These are phyloP conservation scores for Synanthedon andrenaeformis DNA, from an alignment of 2,888 invertebrate species.

Conservation along the genomic window DNA sequence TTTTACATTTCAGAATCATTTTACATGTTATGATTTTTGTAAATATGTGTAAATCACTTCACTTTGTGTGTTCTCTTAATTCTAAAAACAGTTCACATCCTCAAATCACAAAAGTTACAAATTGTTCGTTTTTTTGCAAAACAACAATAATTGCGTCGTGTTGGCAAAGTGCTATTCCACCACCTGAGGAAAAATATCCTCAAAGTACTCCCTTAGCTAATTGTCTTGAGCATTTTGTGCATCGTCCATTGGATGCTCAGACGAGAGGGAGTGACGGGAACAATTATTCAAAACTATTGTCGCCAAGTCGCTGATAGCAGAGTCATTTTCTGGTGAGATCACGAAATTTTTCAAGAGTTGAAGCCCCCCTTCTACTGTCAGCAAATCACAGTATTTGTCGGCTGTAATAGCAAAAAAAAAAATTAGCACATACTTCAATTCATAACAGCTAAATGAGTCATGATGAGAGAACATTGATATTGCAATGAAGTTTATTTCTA, in stretches of 20 bases:
- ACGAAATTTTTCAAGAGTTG: slow-evolving; percentile 77
- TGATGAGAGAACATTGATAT: too few relatives aligned
- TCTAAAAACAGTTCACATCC: too few relatives aligned
- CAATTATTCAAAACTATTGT: slow-evolving; percentile 77
- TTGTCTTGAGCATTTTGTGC: slow-evolving; percentile 17
- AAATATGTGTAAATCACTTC: too few relatives aligned
- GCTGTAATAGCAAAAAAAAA: slow-evolving; percentile 64
- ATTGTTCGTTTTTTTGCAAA: too few relatives aligned
- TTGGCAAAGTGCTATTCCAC: slow-evolving; percentile 19
- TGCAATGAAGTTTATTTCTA: too few relatives aligned
- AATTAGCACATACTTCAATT: background rate
- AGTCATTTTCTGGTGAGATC: slow-evolving; percentile 72
- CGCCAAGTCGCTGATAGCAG: slow-evolving; percentile 77
- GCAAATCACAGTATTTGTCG: slow-evolving; percentile 90
- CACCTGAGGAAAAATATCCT: slow-evolving; percentile 34
- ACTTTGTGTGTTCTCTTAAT: too few relatives aligned
- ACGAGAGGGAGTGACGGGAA: slow-evolving; percentile 17
- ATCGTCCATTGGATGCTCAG: background rate
- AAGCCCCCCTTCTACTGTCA: slow-evolving; percentile 88
- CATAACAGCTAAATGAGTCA: background rate
- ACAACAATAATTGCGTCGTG: too few relatives aligned
- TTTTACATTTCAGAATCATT: too few relatives aligned
- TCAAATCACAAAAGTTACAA: too few relatives aligned
- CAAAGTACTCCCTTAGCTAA: slow-evolving; percentile 46
- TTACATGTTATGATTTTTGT: too few relatives aligned